phyloP scores from a whole-genome alignment of 2,797 vertebrate species.

The Brotula barbata region DNA sequence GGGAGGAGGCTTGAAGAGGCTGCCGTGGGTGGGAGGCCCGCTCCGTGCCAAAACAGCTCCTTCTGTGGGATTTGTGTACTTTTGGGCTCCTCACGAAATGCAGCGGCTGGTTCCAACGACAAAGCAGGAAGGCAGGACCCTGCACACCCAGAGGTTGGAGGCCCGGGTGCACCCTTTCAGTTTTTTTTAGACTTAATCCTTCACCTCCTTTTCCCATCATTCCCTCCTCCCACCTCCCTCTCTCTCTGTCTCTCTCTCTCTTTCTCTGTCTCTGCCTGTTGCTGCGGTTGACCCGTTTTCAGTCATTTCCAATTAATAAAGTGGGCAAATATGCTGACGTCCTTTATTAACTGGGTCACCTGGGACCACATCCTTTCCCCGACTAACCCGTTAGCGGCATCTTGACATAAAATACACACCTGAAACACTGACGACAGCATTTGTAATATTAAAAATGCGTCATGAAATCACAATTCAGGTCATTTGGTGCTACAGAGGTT shows the following conservation, averaged over 20 bases:
- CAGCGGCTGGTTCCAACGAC: constrained; percentile 68
- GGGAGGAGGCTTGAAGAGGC: constrained; percentile 83
- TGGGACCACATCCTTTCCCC: constrained; percentile 6
- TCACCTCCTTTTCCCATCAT: constrained; percentile 32
- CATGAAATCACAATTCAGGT: no score
- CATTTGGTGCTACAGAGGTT: no score
- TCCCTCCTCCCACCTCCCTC: not conserved
- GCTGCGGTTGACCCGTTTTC: constrained; percentile 16
- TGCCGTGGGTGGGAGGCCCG: constrained; percentile 78
- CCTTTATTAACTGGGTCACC: constrained; percentile 13
- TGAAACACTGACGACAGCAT: not conserved
- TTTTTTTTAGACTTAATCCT: constrained; percentile 40
- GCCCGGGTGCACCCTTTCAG: constrained; percentile 42
- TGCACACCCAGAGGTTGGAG: constrained; percentile 60
- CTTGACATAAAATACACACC: not conserved
- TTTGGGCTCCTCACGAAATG: constrained; percentile 74
- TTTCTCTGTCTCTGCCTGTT: constrained; percentile 7
- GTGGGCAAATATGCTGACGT: constrained; percentile 11
- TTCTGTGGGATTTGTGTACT: constrained; percentile 82
- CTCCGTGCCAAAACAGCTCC: constrained; percentile 78
- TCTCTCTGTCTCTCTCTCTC: constrained; percentile 1
- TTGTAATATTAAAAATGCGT: no score
- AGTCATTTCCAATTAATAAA: not conserved
- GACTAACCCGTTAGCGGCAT: constrained; percentile 10
- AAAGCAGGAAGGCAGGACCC: constrained; percentile 67